Evolutionary conservation across 2,113 vertebrate genomes (phyloP).

Genomic region (Labeo rohita): DNA sequence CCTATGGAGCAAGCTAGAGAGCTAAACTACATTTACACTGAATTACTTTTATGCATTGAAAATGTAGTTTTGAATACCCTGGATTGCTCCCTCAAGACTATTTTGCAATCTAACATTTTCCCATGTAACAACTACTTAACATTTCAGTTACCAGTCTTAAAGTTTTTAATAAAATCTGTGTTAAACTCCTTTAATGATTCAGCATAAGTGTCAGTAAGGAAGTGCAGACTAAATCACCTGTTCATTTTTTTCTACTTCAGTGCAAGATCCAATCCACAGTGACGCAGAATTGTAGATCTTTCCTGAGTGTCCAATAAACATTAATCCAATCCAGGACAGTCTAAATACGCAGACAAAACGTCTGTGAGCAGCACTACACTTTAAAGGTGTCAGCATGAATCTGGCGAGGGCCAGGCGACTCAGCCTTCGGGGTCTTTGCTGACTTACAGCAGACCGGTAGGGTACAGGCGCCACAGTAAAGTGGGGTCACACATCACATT

Average conservation of each 20-base stretch:
- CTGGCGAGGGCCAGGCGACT: background rate
- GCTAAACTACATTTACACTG: background rate
- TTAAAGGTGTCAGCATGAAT: slow-evolving; percentile 42
- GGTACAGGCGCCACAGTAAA: background rate
- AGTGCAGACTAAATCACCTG: background rate
- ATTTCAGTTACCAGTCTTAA: background rate
- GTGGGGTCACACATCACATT: background rate
- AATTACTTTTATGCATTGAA: background rate
- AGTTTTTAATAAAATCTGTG: background rate
- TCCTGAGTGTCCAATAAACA: slow-evolving; percentile 26
- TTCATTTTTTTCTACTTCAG: background rate
- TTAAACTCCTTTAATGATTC: background rate
- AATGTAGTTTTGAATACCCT: background rate
- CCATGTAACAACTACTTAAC: background rate
- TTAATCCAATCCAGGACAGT: slow-evolving; percentile 29
- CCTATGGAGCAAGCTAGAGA: background rate
- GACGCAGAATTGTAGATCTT: background rate
- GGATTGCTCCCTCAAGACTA: background rate
- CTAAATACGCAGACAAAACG: background rate
- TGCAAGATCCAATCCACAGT: background rate
- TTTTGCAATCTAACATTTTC: background rate
- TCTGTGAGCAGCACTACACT: background rate
- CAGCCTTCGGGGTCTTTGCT: slow-evolving; percentile 20
- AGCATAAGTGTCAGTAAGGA: background rate
- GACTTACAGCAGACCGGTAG: background rate